Conservation (phyloP, 2,888 invertebrate species). For the Agriopis marginaria region DNA sequence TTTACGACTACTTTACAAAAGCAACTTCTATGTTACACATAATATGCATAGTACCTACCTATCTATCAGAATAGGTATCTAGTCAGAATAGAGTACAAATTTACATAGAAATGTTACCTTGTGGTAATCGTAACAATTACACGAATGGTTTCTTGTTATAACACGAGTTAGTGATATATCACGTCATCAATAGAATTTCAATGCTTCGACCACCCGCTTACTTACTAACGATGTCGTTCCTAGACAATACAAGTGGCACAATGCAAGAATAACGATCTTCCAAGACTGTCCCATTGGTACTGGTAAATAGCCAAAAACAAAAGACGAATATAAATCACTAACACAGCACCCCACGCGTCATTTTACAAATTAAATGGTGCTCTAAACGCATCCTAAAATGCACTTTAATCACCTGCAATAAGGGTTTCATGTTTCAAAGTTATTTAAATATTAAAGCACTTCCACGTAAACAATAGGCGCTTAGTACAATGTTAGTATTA, state of each 20-base stretch:
- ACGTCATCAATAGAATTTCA: constrained; percentile 81
- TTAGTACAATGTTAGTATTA: constrained; percentile 76
- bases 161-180: constrained; percentile 72
- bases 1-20: constrained; percentile 34
- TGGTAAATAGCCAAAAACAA: constrained; percentile 84
- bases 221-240: constrained; percentile 83
- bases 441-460: constrained; percentile 50
- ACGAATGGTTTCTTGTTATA: constrained; percentile 67
- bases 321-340: constrained; percentile 83
- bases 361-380: constrained; percentile 57
- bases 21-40: constrained; percentile 32
- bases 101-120: constrained; percentile 59
- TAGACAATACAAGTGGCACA: constrained; percentile 80
- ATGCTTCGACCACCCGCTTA: constrained; percentile 82
- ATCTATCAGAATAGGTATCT: too few species aligned
- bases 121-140: constrained; percentile 71
- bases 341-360: constrained; percentile 67
- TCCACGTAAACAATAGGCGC: constrained; percentile 79
- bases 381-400: constrained; percentile 43
- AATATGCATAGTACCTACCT: neutral
- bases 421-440: constrained; percentile 28
- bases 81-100: constrained; percentile 36
- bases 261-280: constrained; percentile 84
- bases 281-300: constrained; percentile 77
- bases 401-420: constrained; percentile 51